Conservation (phyloP, 2,797 vertebrate genomes). For the Jordanella pulchra region DNA sequence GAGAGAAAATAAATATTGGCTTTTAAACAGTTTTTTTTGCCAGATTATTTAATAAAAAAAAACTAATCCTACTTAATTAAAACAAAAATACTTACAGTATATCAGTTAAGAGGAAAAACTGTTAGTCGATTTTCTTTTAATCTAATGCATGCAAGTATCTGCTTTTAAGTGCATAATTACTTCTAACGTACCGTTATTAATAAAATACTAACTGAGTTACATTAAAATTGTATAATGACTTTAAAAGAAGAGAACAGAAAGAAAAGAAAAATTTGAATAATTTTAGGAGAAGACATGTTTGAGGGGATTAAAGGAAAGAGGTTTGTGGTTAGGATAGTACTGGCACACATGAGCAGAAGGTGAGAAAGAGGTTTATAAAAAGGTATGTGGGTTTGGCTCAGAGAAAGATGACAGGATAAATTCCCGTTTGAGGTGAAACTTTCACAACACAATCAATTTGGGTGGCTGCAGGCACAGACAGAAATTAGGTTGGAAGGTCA, state of each 20-base stretch:
- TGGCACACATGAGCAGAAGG: constrained; percentile 14
- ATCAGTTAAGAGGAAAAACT: too few relatives aligned
- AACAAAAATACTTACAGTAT: too few relatives aligned
- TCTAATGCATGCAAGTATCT: not conserved
- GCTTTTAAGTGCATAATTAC: not conserved
- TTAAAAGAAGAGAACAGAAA: constrained; percentile 5
- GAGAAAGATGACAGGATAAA: constrained; percentile 40
- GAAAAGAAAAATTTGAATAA: constrained; percentile 3
- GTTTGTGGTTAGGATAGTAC: not conserved
- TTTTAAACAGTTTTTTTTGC: too few relatives aligned
- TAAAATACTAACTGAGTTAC: not conserved
- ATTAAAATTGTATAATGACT: not conserved
- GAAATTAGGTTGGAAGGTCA: constrained; percentile 59
- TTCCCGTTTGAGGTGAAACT: constrained; percentile 41
- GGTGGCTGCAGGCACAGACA: constrained; percentile 32
- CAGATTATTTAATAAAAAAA: too few relatives aligned
- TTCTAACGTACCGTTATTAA: not conserved
- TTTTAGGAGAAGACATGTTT: constrained; percentile 24
- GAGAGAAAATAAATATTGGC: too few relatives aligned
- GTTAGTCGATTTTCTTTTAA: too few relatives aligned
- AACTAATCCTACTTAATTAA: too few relatives aligned
- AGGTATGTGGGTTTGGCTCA: constrained; percentile 33
- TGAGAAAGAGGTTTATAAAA: constrained; percentile 17
- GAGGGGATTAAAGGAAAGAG: constrained; percentile 10
- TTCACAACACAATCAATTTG: constrained; percentile 44